A percentile compares a stretch with the other conserved stretches of the same genome.
These are phyloP conservation scores for Venturia canescens DNA, from an alignment of 1,140 invertebrate species.

Conservation along the genomic window DNA sequence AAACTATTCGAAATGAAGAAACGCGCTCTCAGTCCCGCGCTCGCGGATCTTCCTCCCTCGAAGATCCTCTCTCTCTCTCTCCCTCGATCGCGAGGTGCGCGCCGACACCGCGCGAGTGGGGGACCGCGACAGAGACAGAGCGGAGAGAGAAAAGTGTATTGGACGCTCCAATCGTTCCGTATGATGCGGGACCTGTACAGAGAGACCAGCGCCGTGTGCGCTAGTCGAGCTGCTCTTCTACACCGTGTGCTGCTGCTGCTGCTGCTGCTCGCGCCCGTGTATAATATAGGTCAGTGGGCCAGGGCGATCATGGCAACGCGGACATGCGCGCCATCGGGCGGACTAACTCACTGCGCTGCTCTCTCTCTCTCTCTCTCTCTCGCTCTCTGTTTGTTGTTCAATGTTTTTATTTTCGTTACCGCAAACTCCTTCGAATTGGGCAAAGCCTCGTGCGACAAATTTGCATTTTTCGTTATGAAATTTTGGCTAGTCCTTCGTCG, in stretches of 20 bases:
- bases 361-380: neutral
- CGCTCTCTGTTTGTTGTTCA: no score
- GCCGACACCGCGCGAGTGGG: neutral
- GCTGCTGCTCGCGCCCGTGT: slow-evolving; percentile 57
- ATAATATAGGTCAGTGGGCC: slow-evolving; percentile 77
- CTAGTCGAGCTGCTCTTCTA: neutral
- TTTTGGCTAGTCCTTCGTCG: no score
- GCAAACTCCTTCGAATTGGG: no score
- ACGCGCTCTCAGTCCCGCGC: neutral
- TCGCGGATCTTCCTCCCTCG: neutral
- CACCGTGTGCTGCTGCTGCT: no score
- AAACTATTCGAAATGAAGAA: slow-evolving; percentile 21
- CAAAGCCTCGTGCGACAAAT: no score
- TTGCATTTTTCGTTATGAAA: no score
- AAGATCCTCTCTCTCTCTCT: slow-evolving; percentile 8
- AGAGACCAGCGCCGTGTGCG: slow-evolving; percentile 59
- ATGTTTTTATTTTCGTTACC: no score
- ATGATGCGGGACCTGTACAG: slow-evolving; percentile 73
- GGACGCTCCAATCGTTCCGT: slow-evolving; percentile 64
- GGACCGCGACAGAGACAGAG: neutral
- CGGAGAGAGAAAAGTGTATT: slow-evolving; percentile 53
- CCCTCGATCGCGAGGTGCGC: neutral
- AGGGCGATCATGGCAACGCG: slow-evolving; percentile 75
- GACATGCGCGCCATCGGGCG: slow-evolving; percentile 70
- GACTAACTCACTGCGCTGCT: slow-evolving; percentile 42